Conservation (phyloP, 1,140 invertebrate genomes). For the Drosophila lini region DNA sequence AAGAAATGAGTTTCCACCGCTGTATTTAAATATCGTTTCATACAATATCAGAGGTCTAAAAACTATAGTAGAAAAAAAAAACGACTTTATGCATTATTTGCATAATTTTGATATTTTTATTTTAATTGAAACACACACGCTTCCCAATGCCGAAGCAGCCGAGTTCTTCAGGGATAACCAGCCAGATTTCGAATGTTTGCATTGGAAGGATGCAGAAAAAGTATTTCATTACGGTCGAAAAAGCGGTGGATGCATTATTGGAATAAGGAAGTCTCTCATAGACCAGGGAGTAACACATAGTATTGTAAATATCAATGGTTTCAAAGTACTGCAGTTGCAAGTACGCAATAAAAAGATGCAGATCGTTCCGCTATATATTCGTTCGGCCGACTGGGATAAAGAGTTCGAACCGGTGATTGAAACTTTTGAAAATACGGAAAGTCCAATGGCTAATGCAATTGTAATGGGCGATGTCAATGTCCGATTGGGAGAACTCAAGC, state of each 20-base stretch:
- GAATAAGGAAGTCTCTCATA: not conserved
- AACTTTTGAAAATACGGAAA: not conserved
- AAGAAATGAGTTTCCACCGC: too few species aligned
- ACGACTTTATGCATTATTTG: slow-evolving; percentile 8
- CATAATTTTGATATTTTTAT: slow-evolving; percentile 15
- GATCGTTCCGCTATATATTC: slow-evolving; percentile 22
- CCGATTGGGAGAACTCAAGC: slow-evolving; percentile 22
- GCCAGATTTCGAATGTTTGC: slow-evolving; percentile 7
- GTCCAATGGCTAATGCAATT: not conserved
- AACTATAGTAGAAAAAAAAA: not conserved
- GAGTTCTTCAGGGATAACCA: not conserved
- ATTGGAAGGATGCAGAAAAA: slow-evolving; percentile 23
- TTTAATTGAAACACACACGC: slow-evolving; percentile 26
- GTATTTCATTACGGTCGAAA: slow-evolving; percentile 3
- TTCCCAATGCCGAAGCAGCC: not conserved
- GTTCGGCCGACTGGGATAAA: not conserved
- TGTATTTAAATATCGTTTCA: slow-evolving; percentile 1
- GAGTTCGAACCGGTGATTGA: slow-evolving; percentile 8
- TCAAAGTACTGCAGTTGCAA: slow-evolving; percentile 7
- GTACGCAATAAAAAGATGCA: not conserved
- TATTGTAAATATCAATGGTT: not conserved
- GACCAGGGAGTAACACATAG: not conserved
- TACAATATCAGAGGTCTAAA: slow-evolving; percentile 28
- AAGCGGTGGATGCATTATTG: slow-evolving; percentile 20
- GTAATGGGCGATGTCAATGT: slow-evolving; percentile 26